Conservation (phyloP, 2,797 vertebrate genomes). For the Aselliscus stoliczkanus region DNA sequence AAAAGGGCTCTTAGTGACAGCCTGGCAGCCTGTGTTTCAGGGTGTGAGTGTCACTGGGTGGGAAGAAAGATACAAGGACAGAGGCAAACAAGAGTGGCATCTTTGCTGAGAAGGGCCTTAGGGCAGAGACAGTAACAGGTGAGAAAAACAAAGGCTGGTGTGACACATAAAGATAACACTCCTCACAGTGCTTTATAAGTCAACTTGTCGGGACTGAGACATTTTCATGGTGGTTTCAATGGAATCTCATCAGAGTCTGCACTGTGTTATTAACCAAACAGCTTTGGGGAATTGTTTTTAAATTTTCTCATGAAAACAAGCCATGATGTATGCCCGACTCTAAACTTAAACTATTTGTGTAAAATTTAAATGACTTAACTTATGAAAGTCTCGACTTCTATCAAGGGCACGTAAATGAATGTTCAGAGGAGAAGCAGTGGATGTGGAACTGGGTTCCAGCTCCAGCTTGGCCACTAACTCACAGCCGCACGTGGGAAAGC, state of each 20-base stretch:
- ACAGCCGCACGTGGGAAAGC: background rate
- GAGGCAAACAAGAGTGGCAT: background rate
- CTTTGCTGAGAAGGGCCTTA: background rate
- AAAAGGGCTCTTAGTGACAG: background rate
- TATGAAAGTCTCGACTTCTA: background rate
- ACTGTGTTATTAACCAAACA: background rate
- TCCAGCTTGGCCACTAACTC: background rate
- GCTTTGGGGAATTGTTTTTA: background rate
- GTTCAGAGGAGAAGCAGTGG: background rate
- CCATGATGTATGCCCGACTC: background rate
- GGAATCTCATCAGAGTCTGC: background rate
- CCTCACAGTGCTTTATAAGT: background rate
- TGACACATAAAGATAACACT: background rate
- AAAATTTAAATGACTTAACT: background rate
- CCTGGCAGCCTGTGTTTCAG: background rate
- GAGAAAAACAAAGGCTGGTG: background rate
- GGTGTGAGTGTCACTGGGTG: fast-evolving
- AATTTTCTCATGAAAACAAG: background rate
- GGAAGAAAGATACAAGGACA: background rate
- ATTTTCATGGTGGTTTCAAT: background rate
- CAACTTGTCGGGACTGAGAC: background rate
- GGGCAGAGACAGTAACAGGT: background rate
- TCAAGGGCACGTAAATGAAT: background rate
- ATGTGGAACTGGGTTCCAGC: too few relatives aligned
- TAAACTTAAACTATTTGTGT: background rate